A percentile compares a stretch with the other conserved stretches of the same genome.
Evolutionary conservation across 2,888 invertebrate genomes (phyloP).

Genomic region (Hipparchia sbordonii): DNA sequence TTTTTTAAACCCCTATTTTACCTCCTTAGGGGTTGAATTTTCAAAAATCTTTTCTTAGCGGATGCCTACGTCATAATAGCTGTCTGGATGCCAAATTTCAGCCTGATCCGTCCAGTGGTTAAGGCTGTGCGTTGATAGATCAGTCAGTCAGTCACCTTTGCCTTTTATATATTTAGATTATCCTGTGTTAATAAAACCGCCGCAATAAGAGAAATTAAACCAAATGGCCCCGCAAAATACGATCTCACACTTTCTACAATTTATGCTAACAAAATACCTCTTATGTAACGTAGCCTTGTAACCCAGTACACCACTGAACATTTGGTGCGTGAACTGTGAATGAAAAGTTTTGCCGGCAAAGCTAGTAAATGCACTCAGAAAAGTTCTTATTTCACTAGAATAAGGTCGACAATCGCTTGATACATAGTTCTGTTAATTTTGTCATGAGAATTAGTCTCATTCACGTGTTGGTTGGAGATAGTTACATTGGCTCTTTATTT

Average conservation of each 20-base stretch:
- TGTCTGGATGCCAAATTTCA: too few relatives aligned
- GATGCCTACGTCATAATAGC: too few relatives aligned
- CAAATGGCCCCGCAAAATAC: not conserved
- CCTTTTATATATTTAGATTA: too few relatives aligned
- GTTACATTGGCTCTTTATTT: not conserved
- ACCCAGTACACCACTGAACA: constrained; percentile 67
- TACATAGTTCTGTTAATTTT: constrained; percentile 27
- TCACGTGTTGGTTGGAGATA: constrained; percentile 41
- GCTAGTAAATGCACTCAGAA: constrained; percentile 32
- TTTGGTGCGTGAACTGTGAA: constrained; percentile 73
- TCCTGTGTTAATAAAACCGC: not conserved
- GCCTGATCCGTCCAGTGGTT: too few relatives aligned
- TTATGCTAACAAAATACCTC: constrained; percentile 51
- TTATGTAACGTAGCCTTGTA: constrained; percentile 56
- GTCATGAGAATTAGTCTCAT: constrained; percentile 45
- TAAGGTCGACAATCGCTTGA: constrained; percentile 45
- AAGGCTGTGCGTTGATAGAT: too few relatives aligned
- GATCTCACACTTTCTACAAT: constrained; percentile 41
- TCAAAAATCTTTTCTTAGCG: too few relatives aligned
- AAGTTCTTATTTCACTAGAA: constrained; percentile 37
- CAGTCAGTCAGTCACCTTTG: too few relatives aligned
- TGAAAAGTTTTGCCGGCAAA: constrained; percentile 50
- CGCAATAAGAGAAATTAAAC: constrained; percentile 15
- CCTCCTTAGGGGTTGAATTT: too few relatives aligned
- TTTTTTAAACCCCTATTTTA: too few relatives aligned